Evolutionary conservation across 2,797 vertebrate species (phyloP), one percentile per base, ranked within the genome.

Genomic region (Sebastes jordani): DNA sequence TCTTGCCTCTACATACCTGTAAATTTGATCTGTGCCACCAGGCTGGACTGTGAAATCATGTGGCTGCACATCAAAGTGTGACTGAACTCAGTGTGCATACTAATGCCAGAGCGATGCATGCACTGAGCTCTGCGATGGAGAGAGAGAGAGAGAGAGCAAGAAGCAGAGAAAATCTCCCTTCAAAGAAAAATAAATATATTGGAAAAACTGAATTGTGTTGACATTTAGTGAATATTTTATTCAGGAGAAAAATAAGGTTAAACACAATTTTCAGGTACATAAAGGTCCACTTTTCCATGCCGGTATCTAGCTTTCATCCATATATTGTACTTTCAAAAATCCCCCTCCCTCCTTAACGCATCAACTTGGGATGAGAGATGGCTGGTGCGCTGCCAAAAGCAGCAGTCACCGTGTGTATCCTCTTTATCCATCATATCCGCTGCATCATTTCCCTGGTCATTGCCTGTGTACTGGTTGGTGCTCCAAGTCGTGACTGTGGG

Each of bases 31-130:
- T 90, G 88, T 92, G 90, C 90, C 91, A 93, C 94, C 90, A 87
- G 90, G 87, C 88, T 83, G 90, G 93, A 95, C 92, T 95, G 93
- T 96, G 95, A 96, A 96, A 95, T 96, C 92, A 82, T 90, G 91
- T 83, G 92, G 94, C 93, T 94, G 85, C 94, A 95, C 94, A 95
- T 96, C 94, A 95, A 94, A 94, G 95, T 93, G 93, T 90, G 93
- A 85, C 93, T 77, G 91, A 88, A 94, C 91, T 89, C 88, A 16
- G 74, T 69, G 76, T 85, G 95, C 93, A 95, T 95, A 93, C 93
- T 95, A 95, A 96, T 95, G 90, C 77, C 30, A 36, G 75, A 65
- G 82, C 76, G 54, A 78, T 60, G 79, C 71, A 80, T 70, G 82
- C 80, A 80, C 82, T 66, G 72, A 86, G 83, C 86, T 77, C 49